phyloP scores from a whole-genome alignment of 2,888 invertebrate genomes.

The Polyploca ridens region DNA sequence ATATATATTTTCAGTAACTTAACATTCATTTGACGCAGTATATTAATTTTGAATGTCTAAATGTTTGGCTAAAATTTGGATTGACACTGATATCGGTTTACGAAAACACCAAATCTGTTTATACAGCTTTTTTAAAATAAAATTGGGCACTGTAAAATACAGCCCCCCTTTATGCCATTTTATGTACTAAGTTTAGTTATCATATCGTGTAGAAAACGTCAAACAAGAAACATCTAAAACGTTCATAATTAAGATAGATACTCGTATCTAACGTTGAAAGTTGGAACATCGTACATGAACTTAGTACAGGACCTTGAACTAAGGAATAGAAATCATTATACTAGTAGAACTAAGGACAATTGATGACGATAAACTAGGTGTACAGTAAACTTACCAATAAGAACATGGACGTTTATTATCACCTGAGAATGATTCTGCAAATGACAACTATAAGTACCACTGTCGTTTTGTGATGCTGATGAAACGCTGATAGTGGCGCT shows the following conservation, averaged over 20 bases:
- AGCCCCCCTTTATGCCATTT: background rate
- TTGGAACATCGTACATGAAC: background rate
- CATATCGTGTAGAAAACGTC: background rate
- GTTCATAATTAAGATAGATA: constrained; percentile 1
- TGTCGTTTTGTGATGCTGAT: constrained; percentile 86
- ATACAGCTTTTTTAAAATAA: too few relatives aligned
- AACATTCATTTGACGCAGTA: background rate
- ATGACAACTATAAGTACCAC: constrained; percentile 87
- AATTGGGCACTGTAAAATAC: too few relatives aligned
- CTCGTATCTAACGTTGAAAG: background rate
- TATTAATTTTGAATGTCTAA: background rate
- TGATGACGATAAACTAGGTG: constrained; percentile 14
- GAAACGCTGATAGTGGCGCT: constrained; percentile 79
- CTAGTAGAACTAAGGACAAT: too few relatives aligned
- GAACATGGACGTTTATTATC: constrained; percentile 87
- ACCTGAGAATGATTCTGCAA: constrained; percentile 87
- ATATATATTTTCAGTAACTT: background rate
- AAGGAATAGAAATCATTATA: background rate
- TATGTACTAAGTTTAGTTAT: background rate
- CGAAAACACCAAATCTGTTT: background rate
- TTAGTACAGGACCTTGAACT: background rate
- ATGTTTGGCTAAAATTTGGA: background rate
- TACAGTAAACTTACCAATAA: constrained; percentile 84
- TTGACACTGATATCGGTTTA: background rate
- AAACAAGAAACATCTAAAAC: background rate